Evolutionary conservation across 2,888 invertebrate genomes (phyloP).

Genomic region (Alcis repandata): DNA sequence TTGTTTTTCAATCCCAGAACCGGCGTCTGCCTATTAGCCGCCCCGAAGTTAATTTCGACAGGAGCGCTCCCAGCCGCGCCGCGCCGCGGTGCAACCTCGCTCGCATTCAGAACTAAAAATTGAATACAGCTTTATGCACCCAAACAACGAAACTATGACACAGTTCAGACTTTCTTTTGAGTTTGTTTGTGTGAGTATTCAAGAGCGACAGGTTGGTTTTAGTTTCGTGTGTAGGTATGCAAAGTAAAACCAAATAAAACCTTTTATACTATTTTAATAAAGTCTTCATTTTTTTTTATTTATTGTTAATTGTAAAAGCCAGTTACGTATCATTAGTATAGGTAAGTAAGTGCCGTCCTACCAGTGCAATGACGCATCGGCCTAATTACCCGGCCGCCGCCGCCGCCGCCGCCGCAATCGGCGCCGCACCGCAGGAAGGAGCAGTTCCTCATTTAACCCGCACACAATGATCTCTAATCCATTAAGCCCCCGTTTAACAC

Average conservation of each 20-base stretch:
- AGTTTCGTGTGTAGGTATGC: too few species aligned
- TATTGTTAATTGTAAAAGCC: too few species aligned
- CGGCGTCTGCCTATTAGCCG: constrained; percentile 29
- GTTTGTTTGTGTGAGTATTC: neutral
- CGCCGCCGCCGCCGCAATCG: too few species aligned
- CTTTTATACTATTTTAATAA: too few species aligned
- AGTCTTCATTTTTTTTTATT: too few species aligned
- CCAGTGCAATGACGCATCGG: too few species aligned
- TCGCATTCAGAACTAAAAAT: constrained; percentile 31
- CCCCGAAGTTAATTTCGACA: constrained; percentile 20
- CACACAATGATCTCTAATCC: constrained; percentile 33
- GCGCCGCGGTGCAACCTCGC: constrained; percentile 2
- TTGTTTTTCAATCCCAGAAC: constrained; percentile 27
- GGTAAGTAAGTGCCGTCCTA: too few species aligned
- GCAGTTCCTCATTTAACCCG: constrained; percentile 21
- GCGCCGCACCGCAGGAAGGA: constrained; percentile 4
- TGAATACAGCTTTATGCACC: constrained; percentile 39
- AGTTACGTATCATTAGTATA: too few species aligned
- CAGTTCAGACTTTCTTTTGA: constrained; percentile 17
- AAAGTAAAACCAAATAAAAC: too few species aligned
- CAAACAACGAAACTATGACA: constrained; percentile 39
- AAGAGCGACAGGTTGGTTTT: neutral
- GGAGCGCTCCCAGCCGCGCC: constrained; percentile 5
- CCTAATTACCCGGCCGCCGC: too few species aligned
- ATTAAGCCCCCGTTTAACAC: constrained; percentile 32